Evolutionary conservation across 2,888 invertebrate species (phyloP), one percentile per base, ranked within the genome.

Genomic region (Epistrophella euchroma): DNA sequence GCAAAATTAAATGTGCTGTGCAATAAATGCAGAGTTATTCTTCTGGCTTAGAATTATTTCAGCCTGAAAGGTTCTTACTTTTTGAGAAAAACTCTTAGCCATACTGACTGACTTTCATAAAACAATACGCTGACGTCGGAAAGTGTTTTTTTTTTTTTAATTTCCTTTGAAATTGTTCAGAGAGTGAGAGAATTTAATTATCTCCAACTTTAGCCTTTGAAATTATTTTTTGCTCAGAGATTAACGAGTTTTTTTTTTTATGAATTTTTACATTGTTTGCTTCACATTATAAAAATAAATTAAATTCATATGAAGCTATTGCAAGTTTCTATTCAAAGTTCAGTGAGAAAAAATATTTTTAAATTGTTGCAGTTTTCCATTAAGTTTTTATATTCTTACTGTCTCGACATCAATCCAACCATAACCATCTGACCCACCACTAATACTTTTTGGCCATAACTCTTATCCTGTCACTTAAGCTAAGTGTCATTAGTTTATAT

Each of bases 401-500:
- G 0, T 15, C 50, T 6, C 50, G 15, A 15, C 6, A 5, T 50
- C 11, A 45, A n/a, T 9, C 47, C 11, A 50, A 25, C 25, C 17
- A 32, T 4, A 22, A 25, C 15, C 11, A 22, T 17, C 56, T 7
- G 0, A 56, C 6, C 7, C 35, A 25, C 15, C 58, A 15, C 19
- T 4, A 13, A 19, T 7, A 58, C 9, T 62, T 43, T n/a, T 25
- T 28, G 62, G 7, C 62, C n/a, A 9, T 62, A n/a, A 62, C 28
- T 28, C 43, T 43, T 9, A 62, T 40, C 25, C 43, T 28, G 37
- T 40, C 62, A 62, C 62, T 62, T 62, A 62, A 9, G 25, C 22
- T 28, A 43, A 62, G 25, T 62, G 62, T 62, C 62, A 62, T 62
- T 62, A 62, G n/a, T 62, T 62, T 28, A 58, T 40, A 28, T 43